Evolutionary conservation across 2,797 vertebrate species (phyloP), one percentile per base, ranked within the genome.

Genomic region (Sebastiscus albofasciatus): DNA sequence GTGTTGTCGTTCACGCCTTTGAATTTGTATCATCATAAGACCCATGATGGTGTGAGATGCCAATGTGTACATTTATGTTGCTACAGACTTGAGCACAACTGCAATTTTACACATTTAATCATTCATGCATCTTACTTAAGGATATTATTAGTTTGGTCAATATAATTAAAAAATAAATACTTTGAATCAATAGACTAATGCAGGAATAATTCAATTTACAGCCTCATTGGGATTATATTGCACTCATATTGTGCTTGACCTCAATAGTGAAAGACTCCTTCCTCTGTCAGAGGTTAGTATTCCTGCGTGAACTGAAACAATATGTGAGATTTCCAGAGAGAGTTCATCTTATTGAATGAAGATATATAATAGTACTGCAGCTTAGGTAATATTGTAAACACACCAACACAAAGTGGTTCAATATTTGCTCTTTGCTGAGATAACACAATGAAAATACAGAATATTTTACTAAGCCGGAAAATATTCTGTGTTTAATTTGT

Each of bases 241-340:
- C 52, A 60, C 18, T 67, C 49, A 71, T 82, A 82, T 84, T 87
- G 70, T 67, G 83, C 52, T 79, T 83, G 81, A 90, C 83, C 84
- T 84, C 56, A 61, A 39, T 65, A 64, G 62, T 26, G 34, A 86
- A 70, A 75, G 31, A 60, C 6, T 29, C 22, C 22, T 75, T 31
- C 72, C n/a, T n/a, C 26, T 77, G 79, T 86, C 80, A 89, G 71
- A 80, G 85, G 79, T 83, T 52, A 67, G 72, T 82, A 79, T 80
- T 89, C 81, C 85, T 89, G 67, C 59, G 67, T 88, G 90, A 82
- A n/a, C 31, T 55, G 64, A 87, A 82, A 84, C 89, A 92, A 89
- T 90, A 89, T 77, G 39, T 68, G 78, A 78, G 72, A 80, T 88
- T 90, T 90, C 89, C 88, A 79, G 36, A 4, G 88, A 84, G 86